Percentiles rank a stretch among this genome's conserved stretches.
Conservation (phyloP, 2,888 invertebrate species). For the Zaprionus bogoriensis region DNA sequence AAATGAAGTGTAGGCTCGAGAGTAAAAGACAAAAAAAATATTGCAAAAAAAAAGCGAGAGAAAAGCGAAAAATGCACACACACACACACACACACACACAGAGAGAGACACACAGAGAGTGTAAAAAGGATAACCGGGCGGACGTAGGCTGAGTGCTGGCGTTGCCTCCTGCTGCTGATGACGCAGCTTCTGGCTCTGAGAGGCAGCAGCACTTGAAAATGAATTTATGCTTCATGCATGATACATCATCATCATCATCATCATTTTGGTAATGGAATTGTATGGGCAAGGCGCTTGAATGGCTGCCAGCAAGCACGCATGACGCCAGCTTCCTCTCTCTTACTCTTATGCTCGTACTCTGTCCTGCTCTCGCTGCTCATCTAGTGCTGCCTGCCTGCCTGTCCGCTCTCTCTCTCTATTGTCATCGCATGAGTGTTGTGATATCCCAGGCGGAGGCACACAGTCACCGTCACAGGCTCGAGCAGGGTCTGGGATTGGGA, state of each 20-base stretch:
- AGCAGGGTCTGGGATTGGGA: background rate
- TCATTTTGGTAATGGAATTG: constrained; percentile 75
- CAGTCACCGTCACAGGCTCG: constrained; percentile 1
- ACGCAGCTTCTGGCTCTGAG: constrained; percentile 50
- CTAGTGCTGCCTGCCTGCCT: background rate
- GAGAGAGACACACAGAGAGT: constrained; percentile 21
- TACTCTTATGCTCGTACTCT: background rate
- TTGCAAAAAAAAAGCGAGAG: constrained; percentile 14
- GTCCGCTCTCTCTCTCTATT: constrained; percentile 36
- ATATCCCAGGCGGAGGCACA: constrained; percentile 56
- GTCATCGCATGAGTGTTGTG: constrained; percentile 69
- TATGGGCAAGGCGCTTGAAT: constrained; percentile 59
- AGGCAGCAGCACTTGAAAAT: constrained; percentile 71
- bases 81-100: constrained; percentile 1
- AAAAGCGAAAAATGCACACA: constrained; percentile 41
- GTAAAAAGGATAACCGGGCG: constrained; percentile 66
- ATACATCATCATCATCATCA: constrained; percentile 69
- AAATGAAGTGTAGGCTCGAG: constrained; percentile 75
- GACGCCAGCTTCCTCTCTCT: constrained; percentile 28
- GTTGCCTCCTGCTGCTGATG: constrained; percentile 46
- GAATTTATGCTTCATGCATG: constrained; percentile 79
- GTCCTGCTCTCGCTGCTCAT: background rate
- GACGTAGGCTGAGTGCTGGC: constrained; percentile 8
- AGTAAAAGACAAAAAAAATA: constrained; percentile 48
- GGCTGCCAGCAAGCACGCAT: constrained; percentile 66